Evolutionary conservation across 2,113 vertebrate species (phyloP), one percentile per base, ranked within the genome.

Genomic region (Alces alces): DNA sequence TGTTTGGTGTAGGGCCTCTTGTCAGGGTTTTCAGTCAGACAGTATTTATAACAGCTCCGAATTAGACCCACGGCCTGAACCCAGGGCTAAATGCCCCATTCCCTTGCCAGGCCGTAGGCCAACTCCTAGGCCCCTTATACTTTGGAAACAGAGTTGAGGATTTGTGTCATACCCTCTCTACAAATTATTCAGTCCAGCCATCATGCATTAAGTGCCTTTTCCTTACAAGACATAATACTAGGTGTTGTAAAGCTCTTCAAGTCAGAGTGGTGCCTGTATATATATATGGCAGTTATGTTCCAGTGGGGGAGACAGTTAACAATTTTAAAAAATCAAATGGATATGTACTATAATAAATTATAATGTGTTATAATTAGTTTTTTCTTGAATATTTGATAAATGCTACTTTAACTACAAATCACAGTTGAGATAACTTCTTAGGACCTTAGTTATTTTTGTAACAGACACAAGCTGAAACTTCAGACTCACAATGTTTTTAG

Each of bases 381-480:
- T 83, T 93, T 79, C 83, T 60, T 86, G 12, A 55, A 19, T 88
- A 50, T 60, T 96, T 93, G n/a, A 39, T 89, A 60, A 28, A 10
- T 85, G 19, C 1, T 94, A 4, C 28, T 95, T 94, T 93, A 55
- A 76, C n/a, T 64, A 12, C 45, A 91, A 91, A 52, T 76, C 55
- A 64, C 9, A 82, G 6, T 94, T 85, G 10, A 79, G 43, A 7
- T 91, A 76, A 80, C 9, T 39, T 96, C 45, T 85, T 86, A 79
- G 33, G 25, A 47, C 39, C 64, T 84, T 33, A 92, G 39, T 83
- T 96, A 45, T 87, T 80, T 73, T 94, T 97, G 45, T 96, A 50
- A 66, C 2, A 57, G 57, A 70, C 5, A 58, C 60, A 93, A 83
- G 39, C 84, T 76, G 30, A 39, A 73, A 60, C 21, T 83, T 93